Evolutionary conservation across 2,888 invertebrate species (phyloP), one percentile per base, ranked within the genome.

Genomic region (Laothoe populi): DNA sequence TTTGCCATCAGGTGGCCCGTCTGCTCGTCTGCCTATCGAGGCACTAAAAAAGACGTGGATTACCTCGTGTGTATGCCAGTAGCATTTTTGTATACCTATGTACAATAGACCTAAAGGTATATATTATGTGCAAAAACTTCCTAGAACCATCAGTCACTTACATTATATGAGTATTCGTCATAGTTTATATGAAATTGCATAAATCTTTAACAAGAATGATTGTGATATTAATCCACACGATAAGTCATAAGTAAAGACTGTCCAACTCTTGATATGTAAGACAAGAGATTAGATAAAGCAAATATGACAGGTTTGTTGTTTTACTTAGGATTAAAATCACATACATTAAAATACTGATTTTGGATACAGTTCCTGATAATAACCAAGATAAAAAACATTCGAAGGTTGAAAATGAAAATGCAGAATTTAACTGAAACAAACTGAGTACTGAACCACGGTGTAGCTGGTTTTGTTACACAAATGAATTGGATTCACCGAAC

Each of bases 241-340:
- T 8, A 49, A 31, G 38, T 0, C n/a, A 49, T 16, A 49, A 8
- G 10, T 16, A 31, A 49, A 2, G 16, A 8, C 31, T 8, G 16
- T 49, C 49, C 49, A 16, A 16, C 44, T 44, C 44, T 23, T 11
- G 10, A 23, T 46, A 46, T 21, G 46, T 46, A 49, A 49, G n/a
- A 26, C 16, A 10, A 16, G 45, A 31, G 26, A 49, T 44, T 44
- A 19, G 49, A 49, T 49, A 49, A 46, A 11, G 10, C 0, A 26
- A 26, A 16, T 16, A 26, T 49, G n/a, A 49, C 16, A 49, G n/a
- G 5, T 8, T 16, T n/a, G n/a, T 26, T 26, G 11, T 26, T 38
- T 38, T 38, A 38, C 38, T 8, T 7, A 4, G 48, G 26, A 24
- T 24, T 26, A 48, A n/a, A 26, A 8, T 19, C 19, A 16, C 19